These are phyloP conservation scores for Tachuris rubrigastra DNA, from an alignment of 2,113 vertebrate genomes.

Conservation along the genomic window DNA sequence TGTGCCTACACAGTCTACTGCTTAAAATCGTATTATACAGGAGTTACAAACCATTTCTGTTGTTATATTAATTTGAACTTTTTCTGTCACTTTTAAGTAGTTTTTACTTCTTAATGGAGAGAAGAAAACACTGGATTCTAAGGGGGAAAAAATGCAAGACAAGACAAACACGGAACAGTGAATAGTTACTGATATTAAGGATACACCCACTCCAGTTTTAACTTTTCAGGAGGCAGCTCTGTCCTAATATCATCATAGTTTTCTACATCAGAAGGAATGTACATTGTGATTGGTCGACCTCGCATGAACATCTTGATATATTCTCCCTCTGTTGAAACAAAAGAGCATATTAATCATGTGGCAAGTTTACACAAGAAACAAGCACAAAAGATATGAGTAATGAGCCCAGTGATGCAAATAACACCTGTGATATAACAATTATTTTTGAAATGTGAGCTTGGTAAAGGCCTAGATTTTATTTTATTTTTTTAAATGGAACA, in stretches of 20 bases:
- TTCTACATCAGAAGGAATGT: slow-evolving; percentile 92
- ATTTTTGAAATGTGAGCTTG: background rate
- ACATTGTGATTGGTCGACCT: slow-evolving; percentile 98
- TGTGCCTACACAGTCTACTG: background rate
- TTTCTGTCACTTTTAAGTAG: background rate
- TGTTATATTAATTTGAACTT: background rate
- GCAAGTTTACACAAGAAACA: slow-evolving; percentile 9
- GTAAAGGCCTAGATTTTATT: background rate
- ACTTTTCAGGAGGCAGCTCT: slow-evolving; percentile 91
- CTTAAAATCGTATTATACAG: background rate
- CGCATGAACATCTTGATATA: slow-evolving; percentile 99
- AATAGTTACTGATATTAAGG: slow-evolving; percentile 74
- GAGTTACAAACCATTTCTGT: background rate
- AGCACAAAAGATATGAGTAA: background rate
- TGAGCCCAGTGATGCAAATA: background rate
- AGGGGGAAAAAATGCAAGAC: background rate
- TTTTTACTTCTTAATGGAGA: background rate
- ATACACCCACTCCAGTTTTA: slow-evolving; percentile 99
- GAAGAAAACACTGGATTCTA: background rate
- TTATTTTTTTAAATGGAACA: background rate
- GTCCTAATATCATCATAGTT: slow-evolving; percentile 91
- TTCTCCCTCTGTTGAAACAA: slow-evolving; percentile 89
- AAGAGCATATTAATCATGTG: slow-evolving; percentile 30
- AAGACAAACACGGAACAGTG: background rate
- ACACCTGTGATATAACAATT: background rate